phyloP scores from a whole-genome alignment of 1,140 invertebrate genomes.

The Bombus difficillimus region DNA sequence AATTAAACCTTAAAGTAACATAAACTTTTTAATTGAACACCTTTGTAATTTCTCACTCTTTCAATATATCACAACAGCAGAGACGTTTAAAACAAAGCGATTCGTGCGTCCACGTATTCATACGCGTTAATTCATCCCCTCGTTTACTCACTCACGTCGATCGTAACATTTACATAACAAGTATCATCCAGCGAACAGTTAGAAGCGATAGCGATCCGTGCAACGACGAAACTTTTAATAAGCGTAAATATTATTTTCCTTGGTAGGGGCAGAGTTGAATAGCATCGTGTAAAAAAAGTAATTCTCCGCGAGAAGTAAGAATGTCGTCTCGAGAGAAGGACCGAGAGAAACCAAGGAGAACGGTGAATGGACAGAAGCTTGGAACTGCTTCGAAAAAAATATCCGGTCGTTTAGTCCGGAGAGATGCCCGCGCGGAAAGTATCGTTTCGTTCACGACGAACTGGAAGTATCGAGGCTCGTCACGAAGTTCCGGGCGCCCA shows the following conservation, averaged over 20 bases:
- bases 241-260: conserved; percentile 28
- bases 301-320: neutral
- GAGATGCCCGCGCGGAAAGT: neutral
- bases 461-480: conserved; percentile 42
- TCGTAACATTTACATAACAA: neutral
- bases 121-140: neutral
- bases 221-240: conserved; percentile 39
- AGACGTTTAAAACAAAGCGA: neutral
- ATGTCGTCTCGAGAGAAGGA: neutral
- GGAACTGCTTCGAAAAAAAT: conserved; percentile 5
- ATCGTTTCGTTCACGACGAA: neutral
- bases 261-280: no score
- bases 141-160: neutral
- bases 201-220: neutral
- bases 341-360: neutral
- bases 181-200: neutral
- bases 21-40: no score
- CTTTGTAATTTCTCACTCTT: no score
- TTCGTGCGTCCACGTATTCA: neutral
- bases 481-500: conserved; percentile 54
- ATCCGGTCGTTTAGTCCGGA: conserved; percentile 19
- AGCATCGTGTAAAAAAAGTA: neutral
- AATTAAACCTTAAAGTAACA: no score
- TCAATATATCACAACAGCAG: neutral
- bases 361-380: neutral